Evolutionary conservation across 2,888 invertebrate species (phyloP).

Genomic region (Sphinx pinastri): DNA sequence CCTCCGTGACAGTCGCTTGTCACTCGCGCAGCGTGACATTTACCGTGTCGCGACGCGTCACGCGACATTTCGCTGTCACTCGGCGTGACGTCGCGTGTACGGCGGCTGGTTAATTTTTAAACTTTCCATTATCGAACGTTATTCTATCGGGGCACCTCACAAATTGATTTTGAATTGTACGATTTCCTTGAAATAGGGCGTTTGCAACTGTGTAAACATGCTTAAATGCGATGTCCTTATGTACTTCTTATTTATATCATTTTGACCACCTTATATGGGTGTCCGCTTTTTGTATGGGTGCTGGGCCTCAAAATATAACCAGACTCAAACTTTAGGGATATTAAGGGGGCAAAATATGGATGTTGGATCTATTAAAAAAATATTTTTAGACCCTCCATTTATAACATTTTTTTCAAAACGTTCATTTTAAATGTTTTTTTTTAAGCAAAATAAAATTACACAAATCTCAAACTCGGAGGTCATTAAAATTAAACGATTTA

Average conservation of each 20-base stretch:
- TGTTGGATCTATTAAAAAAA: too few species aligned
- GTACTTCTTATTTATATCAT: not conserved
- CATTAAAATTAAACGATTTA: too few species aligned
- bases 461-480: too few species aligned
- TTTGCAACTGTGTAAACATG: constrained; percentile 21
- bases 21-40: constrained; percentile 54
- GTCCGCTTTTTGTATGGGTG: too few species aligned
- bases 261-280: too few species aligned
- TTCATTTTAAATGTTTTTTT: too few species aligned
- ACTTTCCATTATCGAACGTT: constrained; percentile 69
- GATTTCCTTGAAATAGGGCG: not conserved
- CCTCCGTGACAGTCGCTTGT: constrained; percentile 17
- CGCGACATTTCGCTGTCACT: constrained; percentile 65
- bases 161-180: constrained; percentile 49
- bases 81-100: constrained; percentile 68
- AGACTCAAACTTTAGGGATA: too few species aligned
- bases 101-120: constrained; percentile 67
- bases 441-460: too few species aligned
- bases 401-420: too few species aligned
- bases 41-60: constrained; percentile 49
- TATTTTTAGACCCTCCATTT: too few species aligned
- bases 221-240: not conserved
- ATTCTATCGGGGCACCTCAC: constrained; percentile 44
- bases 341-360: too few species aligned
- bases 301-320: too few species aligned